Conservation (phyloP, 2,113 vertebrate species). For the Toxotes chatareus region DNA sequence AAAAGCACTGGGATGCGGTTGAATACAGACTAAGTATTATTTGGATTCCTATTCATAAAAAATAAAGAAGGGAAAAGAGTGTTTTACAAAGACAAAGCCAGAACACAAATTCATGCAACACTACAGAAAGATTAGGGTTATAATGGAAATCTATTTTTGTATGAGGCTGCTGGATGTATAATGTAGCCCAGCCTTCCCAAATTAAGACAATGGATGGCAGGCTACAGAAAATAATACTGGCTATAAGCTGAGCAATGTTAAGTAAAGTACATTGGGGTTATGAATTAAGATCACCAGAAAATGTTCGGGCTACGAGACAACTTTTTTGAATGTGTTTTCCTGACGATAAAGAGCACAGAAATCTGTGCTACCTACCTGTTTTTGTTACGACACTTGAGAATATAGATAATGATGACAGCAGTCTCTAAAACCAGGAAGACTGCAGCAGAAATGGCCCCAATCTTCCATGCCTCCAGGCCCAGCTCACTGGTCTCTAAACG, state of each 20-base stretch:
- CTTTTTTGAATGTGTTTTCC: background rate
- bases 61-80: conserved; percentile 5
- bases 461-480: conserved; percentile 81
- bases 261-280: conserved; percentile 12
- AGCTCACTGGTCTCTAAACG: conserved; percentile 62
- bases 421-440: conserved; percentile 81
- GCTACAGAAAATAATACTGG: conserved; percentile 20
- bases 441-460: conserved; percentile 78
- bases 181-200: conserved; percentile 17
- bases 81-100: conserved; percentile 25
- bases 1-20: conserved; percentile 5
- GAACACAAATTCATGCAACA: conserved; percentile 3
- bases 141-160: conserved; percentile 28
- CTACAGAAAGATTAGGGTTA: conserved; percentile 17
- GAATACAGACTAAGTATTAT: conserved; percentile 27
- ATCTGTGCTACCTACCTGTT: conserved; percentile 66
- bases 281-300: background rate
- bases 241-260: background rate
- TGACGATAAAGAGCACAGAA: background rate
- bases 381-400: conserved; percentile 77
- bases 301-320: background rate
- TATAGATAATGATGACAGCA: conserved; percentile 75
- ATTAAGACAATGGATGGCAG: conserved; percentile 9
- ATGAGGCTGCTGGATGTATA: conserved; percentile 23
- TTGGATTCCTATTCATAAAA: conserved; percentile 35